Evolutionary conservation across 1,140 invertebrate species (phyloP).

Genomic region (Diabrotica virgifera): DNA sequence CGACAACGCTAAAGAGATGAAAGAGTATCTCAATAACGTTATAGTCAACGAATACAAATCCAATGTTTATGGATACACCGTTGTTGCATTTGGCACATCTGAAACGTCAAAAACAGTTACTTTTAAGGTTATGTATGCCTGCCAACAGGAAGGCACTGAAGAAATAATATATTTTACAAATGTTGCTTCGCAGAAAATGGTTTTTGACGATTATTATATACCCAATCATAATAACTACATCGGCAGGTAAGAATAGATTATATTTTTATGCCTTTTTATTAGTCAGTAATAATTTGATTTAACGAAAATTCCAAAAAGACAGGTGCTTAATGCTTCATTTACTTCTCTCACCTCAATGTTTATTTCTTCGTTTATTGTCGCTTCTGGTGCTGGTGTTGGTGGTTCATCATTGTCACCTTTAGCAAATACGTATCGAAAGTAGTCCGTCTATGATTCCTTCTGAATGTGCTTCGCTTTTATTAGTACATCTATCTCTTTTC

Average conservation of each 20-base stretch:
- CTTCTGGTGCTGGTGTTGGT: too few species aligned
- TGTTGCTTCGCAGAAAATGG: neutral
- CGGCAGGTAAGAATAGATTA: slow-evolving; percentile 6
- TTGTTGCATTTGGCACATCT: slow-evolving; percentile 45
- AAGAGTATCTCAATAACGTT: slow-evolving; percentile 33
- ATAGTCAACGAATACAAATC: slow-evolving; percentile 31
- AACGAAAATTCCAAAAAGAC: too few species aligned
- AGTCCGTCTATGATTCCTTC: too few species aligned
- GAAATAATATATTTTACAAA: slow-evolving; percentile 13
- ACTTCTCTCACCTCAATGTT: too few species aligned
- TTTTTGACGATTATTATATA: slow-evolving; percentile 21
- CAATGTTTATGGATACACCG: slow-evolving; percentile 41
- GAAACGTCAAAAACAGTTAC: slow-evolving; percentile 26
- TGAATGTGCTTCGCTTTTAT: too few species aligned
- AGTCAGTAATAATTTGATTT: too few species aligned
- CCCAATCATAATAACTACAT: slow-evolving; percentile 22
- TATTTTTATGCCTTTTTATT: too few species aligned
- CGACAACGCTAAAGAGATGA: slow-evolving; percentile 39
- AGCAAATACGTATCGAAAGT: too few species aligned
- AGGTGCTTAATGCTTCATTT: too few species aligned
- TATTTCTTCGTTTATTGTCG: too few species aligned
- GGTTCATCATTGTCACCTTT: too few species aligned
- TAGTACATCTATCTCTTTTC: too few species aligned
- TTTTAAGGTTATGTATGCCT: slow-evolving; percentile 39
- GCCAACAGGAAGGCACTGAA: slow-evolving; percentile 5